phyloP scores from a whole-genome alignment of 2,113 vertebrate genomes.

The Erythrolamprus reginae region DNA sequence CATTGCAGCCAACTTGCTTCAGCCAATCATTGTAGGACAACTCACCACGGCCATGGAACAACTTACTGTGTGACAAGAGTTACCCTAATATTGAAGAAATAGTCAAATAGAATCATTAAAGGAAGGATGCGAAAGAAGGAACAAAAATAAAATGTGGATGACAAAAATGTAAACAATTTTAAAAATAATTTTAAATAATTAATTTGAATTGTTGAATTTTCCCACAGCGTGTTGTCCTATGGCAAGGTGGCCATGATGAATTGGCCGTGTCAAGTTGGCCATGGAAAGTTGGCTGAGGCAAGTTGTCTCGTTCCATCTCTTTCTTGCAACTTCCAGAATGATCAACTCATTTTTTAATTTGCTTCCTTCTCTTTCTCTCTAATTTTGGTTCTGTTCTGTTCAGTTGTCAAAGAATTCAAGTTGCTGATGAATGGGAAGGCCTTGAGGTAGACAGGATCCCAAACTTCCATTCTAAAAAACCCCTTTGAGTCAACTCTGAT shows the following conservation, averaged over 20 bases:
- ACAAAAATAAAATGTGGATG: too few species aligned
- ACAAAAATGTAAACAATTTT: too few species aligned
- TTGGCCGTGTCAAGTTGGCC: too few species aligned
- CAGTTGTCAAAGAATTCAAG: neutral
- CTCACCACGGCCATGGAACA: neutral
- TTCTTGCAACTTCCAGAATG: neutral
- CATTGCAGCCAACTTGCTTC: neutral
- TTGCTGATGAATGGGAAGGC: neutral
- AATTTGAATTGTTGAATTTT: too few species aligned
- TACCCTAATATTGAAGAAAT: too few species aligned
- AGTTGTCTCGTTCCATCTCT: neutral
- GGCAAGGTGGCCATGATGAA: too few species aligned
- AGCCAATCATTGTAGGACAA: neutral
- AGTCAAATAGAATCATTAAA: too few species aligned
- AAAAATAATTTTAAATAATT: too few species aligned
- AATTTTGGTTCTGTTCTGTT: neutral
- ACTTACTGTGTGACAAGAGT: too few species aligned
- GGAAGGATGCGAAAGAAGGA: too few species aligned
- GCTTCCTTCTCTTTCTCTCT: neutral
- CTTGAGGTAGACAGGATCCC: neutral
- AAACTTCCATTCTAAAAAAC: neutral
- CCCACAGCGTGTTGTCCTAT: too few species aligned
- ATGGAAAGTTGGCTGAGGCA: too few species aligned
- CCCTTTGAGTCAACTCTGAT: neutral
- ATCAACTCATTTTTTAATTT: neutral